Base-by-base conservation (phyloP, 2,797 vertebrate species). In the Heterohyrax brucei region DNA sequence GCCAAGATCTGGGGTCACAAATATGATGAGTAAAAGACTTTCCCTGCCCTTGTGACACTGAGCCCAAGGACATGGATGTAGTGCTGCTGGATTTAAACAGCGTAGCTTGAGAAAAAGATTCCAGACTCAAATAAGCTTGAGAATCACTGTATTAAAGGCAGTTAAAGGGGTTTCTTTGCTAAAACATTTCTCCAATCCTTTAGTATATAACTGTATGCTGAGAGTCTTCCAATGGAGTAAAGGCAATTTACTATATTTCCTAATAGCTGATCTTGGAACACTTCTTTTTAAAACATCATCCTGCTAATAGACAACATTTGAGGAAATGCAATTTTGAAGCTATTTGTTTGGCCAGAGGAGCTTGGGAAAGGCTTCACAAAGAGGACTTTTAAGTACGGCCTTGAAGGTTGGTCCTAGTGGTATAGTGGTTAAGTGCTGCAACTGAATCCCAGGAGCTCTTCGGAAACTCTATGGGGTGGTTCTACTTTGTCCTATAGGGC, bases 31-130 rank as follows among this genome's bases (percentile, higher is more conserved):
- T 75, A 73, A 89, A 53, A 96, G 48, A 39, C 13, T 48, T 50
- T 76, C 30, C 10, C 61, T 78, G 46, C 1, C 56, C 77, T 92
- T 84, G 82, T 56, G 62, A 30, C 89, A 92, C 48, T 85, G n/a
- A 30, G 68, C 66, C 66, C 70, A 87, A 96, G 46, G 28, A 12
- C 50, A 92, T 86, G 87, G 26, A 87, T 13, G 18, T 0, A 14
- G 53, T 50, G 73, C 44, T 64, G 26, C 28, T 75, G 44, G 33
- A 75, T 59, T 88, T 59, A 93, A 82, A 94, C 28, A 10, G 53
- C 70, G 87, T 78, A 79, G 50, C 33, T 78, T 92, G 66, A 93
- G 68, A 91, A 90, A 93, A 89, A 64, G 83, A 92, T 89, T 87
- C 53, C 59, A 76, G 19, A 70, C 30, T 86, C 44, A 86, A 80